Percentiles rank a stretch among this genome's conserved stretches.
phyloP scores from a whole-genome alignment of 2,888 invertebrate species.

The Cataglyphis rosenhaueri region DNA sequence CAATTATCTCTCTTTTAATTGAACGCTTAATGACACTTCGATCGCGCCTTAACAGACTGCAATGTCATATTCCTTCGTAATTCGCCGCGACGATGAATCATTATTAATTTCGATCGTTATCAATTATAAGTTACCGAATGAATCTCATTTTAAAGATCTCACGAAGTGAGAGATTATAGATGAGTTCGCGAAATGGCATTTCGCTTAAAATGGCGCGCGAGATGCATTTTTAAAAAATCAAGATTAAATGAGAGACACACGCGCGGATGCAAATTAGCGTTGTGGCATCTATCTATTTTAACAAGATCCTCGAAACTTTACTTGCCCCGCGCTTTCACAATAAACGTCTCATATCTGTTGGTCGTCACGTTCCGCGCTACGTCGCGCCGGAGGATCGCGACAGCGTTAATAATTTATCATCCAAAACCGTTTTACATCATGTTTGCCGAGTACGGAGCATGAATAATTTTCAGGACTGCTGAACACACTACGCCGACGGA shows the following conservation, averaged over 20 bases:
- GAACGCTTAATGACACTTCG: conserved; percentile 53
- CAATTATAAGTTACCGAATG: conserved; percentile 31
- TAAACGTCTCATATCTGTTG: conserved; percentile 56
- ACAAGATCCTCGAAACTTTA: conserved; percentile 21
- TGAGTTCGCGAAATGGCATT: not conserved
- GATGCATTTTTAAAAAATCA: not conserved
- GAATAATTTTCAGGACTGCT: conserved; percentile 57
- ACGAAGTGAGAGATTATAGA: not conserved
- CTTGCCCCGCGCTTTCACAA: conserved; percentile 40
- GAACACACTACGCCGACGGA: conserved; percentile 59
- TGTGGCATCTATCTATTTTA: not conserved
- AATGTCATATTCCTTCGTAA: conserved; percentile 28
- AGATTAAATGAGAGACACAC: not conserved
- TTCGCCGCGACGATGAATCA: conserved; percentile 36
- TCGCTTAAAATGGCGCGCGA: not conserved
- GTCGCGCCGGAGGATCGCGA: conserved; percentile 38
- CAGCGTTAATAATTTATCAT: conserved; percentile 55
- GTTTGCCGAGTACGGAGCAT: conserved; percentile 48
- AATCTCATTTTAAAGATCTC: conserved; percentile 20
- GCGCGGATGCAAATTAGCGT: conserved; percentile 14
- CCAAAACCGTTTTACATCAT: conserved; percentile 36
- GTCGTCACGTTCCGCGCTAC: conserved; percentile 35
- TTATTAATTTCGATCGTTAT: conserved; percentile 45
- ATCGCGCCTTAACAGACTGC: conserved; percentile 45
- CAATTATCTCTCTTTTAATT: conserved; percentile 55